A percentile compares a stretch with the other conserved stretches of the same genome.
Evolutionary conservation across 37 sponge, comb jelly and placozoan species (phyloP).

Genomic region (Halichondria panicea): DNA sequence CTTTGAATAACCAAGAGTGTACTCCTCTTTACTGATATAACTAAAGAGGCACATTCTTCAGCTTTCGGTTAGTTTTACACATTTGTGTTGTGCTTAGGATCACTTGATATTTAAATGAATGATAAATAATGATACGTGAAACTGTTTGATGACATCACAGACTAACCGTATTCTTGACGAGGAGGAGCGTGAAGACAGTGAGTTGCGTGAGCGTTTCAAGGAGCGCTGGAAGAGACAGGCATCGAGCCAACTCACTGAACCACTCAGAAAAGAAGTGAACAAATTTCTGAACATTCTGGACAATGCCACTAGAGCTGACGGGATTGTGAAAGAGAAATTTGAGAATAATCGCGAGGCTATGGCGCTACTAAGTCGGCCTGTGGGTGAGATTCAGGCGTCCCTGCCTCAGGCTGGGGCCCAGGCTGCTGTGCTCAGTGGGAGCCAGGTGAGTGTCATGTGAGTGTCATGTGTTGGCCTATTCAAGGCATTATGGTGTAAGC

Average conservation of each 20-base stretch:
- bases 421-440: slow-evolving; percentile 36
- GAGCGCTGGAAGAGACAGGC: slow-evolving; percentile 86
- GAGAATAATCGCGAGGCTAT: slow-evolving; percentile 67
- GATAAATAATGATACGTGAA: no score
- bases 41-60: not conserved
- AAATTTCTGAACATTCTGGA: slow-evolving; percentile 64
- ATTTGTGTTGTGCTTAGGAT: no score
- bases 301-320: slow-evolving; percentile 76
- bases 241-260: slow-evolving; percentile 73
- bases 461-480: not conserved
- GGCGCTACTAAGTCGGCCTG: slow-evolving; percentile 56
- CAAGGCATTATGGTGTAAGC: no score
- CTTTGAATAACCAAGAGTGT: not conserved
- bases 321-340: slow-evolving; percentile 82
- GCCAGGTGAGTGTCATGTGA: slow-evolving; percentile 26
- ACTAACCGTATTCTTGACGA: slow-evolving; percentile 76
- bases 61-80: not conserved
- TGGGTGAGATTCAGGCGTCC: slow-evolving; percentile 30
- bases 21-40: not conserved
- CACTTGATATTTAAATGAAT: no score
- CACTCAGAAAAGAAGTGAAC: slow-evolving; percentile 61
- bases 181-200: slow-evolving; percentile 88
- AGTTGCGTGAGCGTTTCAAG: slow-evolving; percentile 68
- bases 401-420: slow-evolving; percentile 64
- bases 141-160: no score